Conservation (phyloP, 2,888 invertebrate species). For the Hyles lineata region DNA sequence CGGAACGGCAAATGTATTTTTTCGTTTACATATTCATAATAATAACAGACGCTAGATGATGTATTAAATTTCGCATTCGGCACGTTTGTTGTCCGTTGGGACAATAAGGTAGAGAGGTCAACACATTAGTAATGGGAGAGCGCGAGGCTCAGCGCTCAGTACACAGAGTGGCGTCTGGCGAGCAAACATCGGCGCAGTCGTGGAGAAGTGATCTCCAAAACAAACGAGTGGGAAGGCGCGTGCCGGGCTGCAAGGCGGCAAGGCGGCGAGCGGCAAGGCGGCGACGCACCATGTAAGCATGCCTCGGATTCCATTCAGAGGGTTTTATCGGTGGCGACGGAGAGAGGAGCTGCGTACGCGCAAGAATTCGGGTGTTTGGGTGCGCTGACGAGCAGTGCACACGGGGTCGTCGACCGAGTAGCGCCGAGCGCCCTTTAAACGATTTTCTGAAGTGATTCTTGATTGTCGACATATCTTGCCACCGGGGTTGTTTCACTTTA, state of each 20-base stretch:
- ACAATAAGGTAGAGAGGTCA: not conserved
- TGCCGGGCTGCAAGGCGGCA: constrained; percentile 38
- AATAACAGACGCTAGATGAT: too few relatives aligned
- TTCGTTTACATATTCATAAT: too few relatives aligned
- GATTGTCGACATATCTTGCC: constrained; percentile 36
- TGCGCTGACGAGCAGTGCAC: constrained; percentile 46
- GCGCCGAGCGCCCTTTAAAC: constrained; percentile 63
- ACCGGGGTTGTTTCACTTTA: constrained; percentile 31
- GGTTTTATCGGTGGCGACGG: constrained; percentile 56
- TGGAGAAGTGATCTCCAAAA: constrained; percentile 45
- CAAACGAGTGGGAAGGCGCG: constrained; percentile 53
- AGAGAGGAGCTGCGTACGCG: constrained; percentile 71
- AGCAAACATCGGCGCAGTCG: not conserved
- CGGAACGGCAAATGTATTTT: too few relatives aligned
- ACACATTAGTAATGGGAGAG: not conserved
- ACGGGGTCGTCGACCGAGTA: constrained; percentile 63
- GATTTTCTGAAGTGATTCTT: constrained; percentile 55
- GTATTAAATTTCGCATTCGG: too few relatives aligned
- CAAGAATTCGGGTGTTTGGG: constrained; percentile 76
- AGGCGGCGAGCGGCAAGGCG: constrained; percentile 39
- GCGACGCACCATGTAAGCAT: constrained; percentile 57
- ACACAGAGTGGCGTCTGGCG: not conserved
- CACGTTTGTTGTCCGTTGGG: too few relatives aligned
- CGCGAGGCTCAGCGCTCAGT: not conserved
- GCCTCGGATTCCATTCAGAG: constrained; percentile 67